Percentiles rank a stretch among this genome's conserved stretches.
Evolutionary conservation across 64 coral and sea anemone genomes (phyloP).

Genomic region (Astreopora myriophthalma): DNA sequence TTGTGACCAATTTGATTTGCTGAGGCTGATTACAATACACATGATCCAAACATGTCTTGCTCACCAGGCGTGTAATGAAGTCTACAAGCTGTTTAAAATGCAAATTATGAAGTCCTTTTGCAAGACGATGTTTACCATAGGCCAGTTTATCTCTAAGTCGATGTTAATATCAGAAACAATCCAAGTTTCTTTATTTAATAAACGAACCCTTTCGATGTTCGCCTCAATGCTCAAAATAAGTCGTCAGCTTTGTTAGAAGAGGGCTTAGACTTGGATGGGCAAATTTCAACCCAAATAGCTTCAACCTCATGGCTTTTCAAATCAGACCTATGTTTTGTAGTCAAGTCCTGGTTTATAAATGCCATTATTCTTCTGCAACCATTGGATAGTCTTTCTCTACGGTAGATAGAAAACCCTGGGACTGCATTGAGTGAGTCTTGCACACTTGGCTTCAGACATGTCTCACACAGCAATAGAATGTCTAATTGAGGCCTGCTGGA

Average conservation of each 20-base stretch:
- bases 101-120: constrained; percentile 54
- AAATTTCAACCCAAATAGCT: too few relatives aligned
- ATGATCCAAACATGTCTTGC: constrained; percentile 77
- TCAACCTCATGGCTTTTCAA: too few relatives aligned
- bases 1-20: constrained; percentile 15
- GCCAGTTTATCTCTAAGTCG: too few relatives aligned
- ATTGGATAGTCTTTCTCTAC: background rate
- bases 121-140: constrained; percentile 27
- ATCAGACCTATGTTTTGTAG: too few relatives aligned
- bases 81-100: constrained; percentile 78
- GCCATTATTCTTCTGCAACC: too few relatives aligned
- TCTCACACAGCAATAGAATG: background rate
- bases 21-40: constrained; percentile 70
- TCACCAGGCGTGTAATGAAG: constrained; percentile 51
- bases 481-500: background rate
- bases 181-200: too few relatives aligned
- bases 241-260: too few relatives aligned
- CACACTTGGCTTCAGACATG: background rate
- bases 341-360: too few relatives aligned
- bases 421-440: background rate
- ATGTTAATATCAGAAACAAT: too few relatives aligned
- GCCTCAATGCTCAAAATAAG: too few relatives aligned
- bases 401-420: background rate
- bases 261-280: too few relatives aligned
- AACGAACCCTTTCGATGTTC: too few relatives aligned